Evolutionary conservation across 2,113 vertebrate species (phyloP).

Genomic region (Numida meleagris): DNA sequence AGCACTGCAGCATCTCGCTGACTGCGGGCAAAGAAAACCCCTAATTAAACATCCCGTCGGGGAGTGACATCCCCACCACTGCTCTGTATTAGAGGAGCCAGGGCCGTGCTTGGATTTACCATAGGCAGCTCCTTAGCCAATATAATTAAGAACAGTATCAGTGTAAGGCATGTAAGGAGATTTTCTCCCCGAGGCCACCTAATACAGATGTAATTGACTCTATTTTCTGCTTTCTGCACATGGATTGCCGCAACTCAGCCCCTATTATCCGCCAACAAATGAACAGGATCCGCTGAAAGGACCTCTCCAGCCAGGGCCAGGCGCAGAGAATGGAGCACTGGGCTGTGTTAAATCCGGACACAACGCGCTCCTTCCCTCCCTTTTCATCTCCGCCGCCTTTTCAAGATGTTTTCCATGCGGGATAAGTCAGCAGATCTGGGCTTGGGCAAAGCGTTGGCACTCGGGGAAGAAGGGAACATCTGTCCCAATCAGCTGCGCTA

Average conservation of each 20-base stretch:
- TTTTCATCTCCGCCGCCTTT: slow-evolving; percentile 64
- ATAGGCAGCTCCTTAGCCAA: slow-evolving; percentile 52
- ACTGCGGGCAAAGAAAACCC: not conserved
- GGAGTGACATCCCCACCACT: not conserved
- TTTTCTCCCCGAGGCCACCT: slow-evolving; percentile 76
- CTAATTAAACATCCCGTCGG: not conserved
- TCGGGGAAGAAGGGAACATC: slow-evolving; percentile 68
- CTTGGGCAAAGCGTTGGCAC: slow-evolving; percentile 68
- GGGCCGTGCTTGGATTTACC: not conserved
- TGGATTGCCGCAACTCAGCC: slow-evolving; percentile 73
- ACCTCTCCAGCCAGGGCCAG: slow-evolving; percentile 72
- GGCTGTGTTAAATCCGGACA: slow-evolving; percentile 81
- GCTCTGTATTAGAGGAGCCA: not conserved
- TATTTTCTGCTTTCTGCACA: slow-evolving; percentile 81
- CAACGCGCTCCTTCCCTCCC: slow-evolving; percentile 43
- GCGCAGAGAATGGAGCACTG: slow-evolving; percentile 70
- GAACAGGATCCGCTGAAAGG: slow-evolving; percentile 76
- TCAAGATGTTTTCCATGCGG: slow-evolving; percentile 65
- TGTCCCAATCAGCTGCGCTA: slow-evolving; percentile 68
- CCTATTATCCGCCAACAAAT: slow-evolving; percentile 83
- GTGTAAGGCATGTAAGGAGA: slow-evolving; percentile 76
- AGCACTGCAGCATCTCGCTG: fast-evolving
- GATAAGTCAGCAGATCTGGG: slow-evolving; percentile 81
- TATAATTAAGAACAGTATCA: slow-evolving; percentile 70
- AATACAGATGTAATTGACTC: slow-evolving; percentile 87